These are phyloP conservation scores for Grammomys dolichurus DNA, from an alignment of 2,113 vertebrate genomes.

Conservation along the genomic window DNA sequence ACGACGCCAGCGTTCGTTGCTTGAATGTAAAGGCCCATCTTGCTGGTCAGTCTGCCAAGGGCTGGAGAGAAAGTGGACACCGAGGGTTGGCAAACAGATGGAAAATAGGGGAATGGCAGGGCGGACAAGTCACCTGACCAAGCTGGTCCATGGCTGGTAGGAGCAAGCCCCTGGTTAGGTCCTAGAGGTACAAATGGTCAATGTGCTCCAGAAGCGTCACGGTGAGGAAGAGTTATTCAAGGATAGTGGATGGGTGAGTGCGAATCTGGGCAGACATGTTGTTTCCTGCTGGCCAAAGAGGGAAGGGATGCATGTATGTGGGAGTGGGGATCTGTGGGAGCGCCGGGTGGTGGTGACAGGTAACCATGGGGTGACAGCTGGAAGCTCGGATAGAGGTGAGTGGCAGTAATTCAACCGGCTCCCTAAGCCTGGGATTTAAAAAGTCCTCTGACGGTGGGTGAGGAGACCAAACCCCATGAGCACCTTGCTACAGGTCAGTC, in stretches of 20 bases:
- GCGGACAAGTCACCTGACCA: neutral
- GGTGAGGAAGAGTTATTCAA: neutral
- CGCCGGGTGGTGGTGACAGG: neutral
- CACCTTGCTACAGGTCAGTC: slow-evolving; percentile 65
- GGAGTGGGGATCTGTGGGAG: neutral
- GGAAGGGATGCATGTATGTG: neutral
- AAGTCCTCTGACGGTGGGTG: slow-evolving; percentile 54
- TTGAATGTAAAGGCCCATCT: slow-evolving; percentile 43
- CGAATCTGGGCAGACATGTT: neutral
- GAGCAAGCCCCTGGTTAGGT: slow-evolving; percentile 60
- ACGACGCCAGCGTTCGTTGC: slow-evolving; percentile 19
- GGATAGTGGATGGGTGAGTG: neutral
- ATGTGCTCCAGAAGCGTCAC: neutral
- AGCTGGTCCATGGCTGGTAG: slow-evolving; percentile 40
- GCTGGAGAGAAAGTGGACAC: slow-evolving; percentile 14
- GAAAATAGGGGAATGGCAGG: slow-evolving; percentile 17
- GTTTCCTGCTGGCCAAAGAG: slow-evolving; percentile 50
- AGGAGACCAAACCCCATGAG: slow-evolving; percentile 51
- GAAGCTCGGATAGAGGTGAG: neutral
- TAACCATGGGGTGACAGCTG: neutral
- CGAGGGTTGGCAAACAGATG: slow-evolving; percentile 27
- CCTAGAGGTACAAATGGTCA: slow-evolving; percentile 52
- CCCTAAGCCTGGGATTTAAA: slow-evolving; percentile 13
- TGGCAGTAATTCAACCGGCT: neutral
- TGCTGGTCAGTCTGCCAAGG: slow-evolving; percentile 61